A percentile compares a stretch with the other conserved stretches of the same genome.
These are phyloP conservation scores for Drosophila austrosaltans DNA, from an alignment of 2,888 invertebrate genomes.

Conservation along the genomic window DNA sequence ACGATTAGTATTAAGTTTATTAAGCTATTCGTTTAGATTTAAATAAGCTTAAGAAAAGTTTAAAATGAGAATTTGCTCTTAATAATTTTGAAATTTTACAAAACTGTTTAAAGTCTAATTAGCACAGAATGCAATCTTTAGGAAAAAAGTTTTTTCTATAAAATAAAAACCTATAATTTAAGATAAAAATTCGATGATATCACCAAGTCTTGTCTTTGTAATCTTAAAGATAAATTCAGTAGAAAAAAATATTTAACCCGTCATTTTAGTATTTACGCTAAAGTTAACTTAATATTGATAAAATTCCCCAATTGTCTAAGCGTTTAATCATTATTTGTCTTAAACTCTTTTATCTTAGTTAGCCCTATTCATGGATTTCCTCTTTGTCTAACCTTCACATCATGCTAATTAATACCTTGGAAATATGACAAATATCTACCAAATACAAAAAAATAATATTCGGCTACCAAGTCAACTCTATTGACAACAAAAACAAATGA, in stretches of 20 bases:
- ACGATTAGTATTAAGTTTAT: too few species aligned
- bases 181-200: background rate
- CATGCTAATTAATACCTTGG: conserved; percentile 58
- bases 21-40: too few species aligned
- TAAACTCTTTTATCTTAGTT: conserved; percentile 11
- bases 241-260: background rate
- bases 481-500: conserved; percentile 51
- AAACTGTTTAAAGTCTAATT: too few species aligned
- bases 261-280: background rate
- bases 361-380: conserved; percentile 18
- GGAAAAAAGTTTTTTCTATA: background rate
- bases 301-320: background rate
- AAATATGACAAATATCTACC: conserved; percentile 39
- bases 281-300: background rate
- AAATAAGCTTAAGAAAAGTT: too few species aligned
- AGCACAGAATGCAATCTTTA: too few species aligned
- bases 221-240: background rate
- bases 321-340: conserved; percentile 13
- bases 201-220: background rate
- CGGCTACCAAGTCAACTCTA: conserved; percentile 23
- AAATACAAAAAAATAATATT: conserved; percentile 8
- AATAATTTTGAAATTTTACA: too few species aligned
- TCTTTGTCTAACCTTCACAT: conserved; percentile 41
- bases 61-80: too few species aligned
- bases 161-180: background rate